Base-by-base conservation (phyloP, 2,113 vertebrate genomes). In the Aegithalos caudatus region DNA sequence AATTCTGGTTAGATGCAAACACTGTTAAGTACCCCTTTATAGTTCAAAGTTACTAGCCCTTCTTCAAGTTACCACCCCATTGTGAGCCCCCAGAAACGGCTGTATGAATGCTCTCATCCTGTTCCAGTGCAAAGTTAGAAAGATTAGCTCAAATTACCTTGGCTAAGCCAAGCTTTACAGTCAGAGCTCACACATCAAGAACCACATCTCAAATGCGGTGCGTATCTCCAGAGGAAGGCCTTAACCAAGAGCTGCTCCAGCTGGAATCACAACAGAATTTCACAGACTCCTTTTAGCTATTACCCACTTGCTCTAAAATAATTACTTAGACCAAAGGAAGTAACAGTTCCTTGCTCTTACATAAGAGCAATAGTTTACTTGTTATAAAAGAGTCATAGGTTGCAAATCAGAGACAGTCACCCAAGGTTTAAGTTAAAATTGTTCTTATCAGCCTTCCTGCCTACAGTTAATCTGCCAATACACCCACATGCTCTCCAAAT, bases 131-230 rank as follows among this genome's bases (percentile, higher is more conserved):
- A 92, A 93, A 94, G 54, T 94, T 86, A 66, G 86, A 82, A 88
- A 80, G 82, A 93, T 83, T 90, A 90, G 64, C 86, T 93, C 90
- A 90, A 92, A 90, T 93, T 95, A 94, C 92, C 50, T 88, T 73
- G 73, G 71, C 80, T 86, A 88, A 94, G 54, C 82, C 54, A 90
- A 54, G 69, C 67, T 86, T 65, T 72, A 86, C 50, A 90, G 74
- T 31, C 51, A 80, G 76, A 90, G 50, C 47, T 83, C 54, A 70
- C 50, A 58, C 71, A 61, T 72, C 53, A 93, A 72, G 54, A n/a
- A 73, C 2, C 1, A 47, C 50, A 77, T 74, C 82, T n/a, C 64
- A 51, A 37, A 86, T 23, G 47, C 12, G 12, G 50, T 4, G 3
- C 1, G 2, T 50, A 73, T 57, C 71, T 88, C 54, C 64, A 90